These are phyloP conservation scores for Aporophyla lueneburgensis DNA, from an alignment of 2,888 invertebrate genomes.

Conservation along the genomic window DNA sequence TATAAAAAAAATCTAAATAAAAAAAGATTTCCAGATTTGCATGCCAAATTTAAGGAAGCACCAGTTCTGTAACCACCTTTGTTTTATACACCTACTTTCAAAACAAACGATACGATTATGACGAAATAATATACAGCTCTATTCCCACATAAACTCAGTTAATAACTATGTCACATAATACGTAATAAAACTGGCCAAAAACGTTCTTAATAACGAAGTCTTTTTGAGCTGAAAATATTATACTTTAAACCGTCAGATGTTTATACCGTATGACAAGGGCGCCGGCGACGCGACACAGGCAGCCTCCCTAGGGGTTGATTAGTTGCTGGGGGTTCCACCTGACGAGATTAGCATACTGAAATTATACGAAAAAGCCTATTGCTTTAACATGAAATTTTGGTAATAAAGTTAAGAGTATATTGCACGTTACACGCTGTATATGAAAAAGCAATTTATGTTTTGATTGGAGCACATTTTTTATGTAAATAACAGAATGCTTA, in stretches of 20 bases:
- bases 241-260: slow-evolving; percentile 51
- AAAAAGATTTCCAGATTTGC: too few relatives aligned
- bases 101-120: too few relatives aligned
- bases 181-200: slow-evolving; percentile 42
- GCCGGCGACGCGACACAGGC: slow-evolving; percentile 35
- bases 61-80: too few relatives aligned
- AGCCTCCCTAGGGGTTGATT: slow-evolving; percentile 64
- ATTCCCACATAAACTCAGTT: not conserved
- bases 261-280: slow-evolving; percentile 64
- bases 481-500: not conserved
- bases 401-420: slow-evolving; percentile 60
- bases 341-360: slow-evolving; percentile 82
- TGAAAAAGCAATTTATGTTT: slow-evolving; percentile 34
- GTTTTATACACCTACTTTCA: too few relatives aligned
- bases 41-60: too few relatives aligned
- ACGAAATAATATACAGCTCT: not conserved
- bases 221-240: slow-evolving; percentile 49
- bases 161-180: slow-evolving; percentile 12
- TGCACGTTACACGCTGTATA: slow-evolving; percentile 37
- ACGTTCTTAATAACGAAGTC: slow-evolving; percentile 41
- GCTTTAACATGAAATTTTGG: slow-evolving; percentile 66
- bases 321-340: slow-evolving; percentile 72
- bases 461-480: slow-evolving; percentile 5
- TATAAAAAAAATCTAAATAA: too few relatives aligned
- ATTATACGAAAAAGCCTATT: slow-evolving; percentile 74